Evolutionary conservation across 2,888 invertebrate species (phyloP), one percentile per base, ranked within the genome.

Genomic region (Neuroscelio doddi): DNA sequence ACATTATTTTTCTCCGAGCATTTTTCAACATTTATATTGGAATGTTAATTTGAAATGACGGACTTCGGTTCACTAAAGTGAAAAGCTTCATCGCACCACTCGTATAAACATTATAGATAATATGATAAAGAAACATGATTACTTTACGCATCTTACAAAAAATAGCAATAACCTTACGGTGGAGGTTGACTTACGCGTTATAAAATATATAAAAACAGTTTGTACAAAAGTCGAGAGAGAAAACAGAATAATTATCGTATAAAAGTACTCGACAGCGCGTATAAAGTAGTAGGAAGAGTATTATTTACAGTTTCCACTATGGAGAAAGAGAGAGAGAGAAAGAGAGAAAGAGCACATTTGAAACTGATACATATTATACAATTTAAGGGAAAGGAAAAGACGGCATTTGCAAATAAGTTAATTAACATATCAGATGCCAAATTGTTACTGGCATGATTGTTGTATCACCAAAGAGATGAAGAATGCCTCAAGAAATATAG

Each of bases 191-290:
- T 79, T 78, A 80, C 59, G 64, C 62, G 61, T 58, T 72, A 75
- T 72, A 72, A 75, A 79, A 77, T 77, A 79, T 78, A 76, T 82
- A 81, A 81, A 82, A 83, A 82, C 80, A 82, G 78, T 83, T 82
- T 83, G 83, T 83, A 83, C 83, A 83, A 78, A 69, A 46, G 47
- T 75, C 73, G 76, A 77, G 78, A 80, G 79, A 80, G 79, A 79
- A 79, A 79, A 78, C 79, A 76, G 75, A 68, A 72, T 56, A 46
- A 63, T 62, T 63, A 64, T 78, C 71, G 71, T 74, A 75, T 77
- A 77, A 75, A 68, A 77, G 75, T 76, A 74, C 73, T 78, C 69
- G 74, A 78, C 70, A 73, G 71, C 69, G 71, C 70, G 64, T 72
- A 74, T 65, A 68, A 63, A 68, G 70, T 76, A 72, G 69, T 76